These are phyloP conservation scores for Sphaeridia pumilis DNA, from an alignment of 2,888 invertebrate genomes.

Conservation along the genomic window DNA sequence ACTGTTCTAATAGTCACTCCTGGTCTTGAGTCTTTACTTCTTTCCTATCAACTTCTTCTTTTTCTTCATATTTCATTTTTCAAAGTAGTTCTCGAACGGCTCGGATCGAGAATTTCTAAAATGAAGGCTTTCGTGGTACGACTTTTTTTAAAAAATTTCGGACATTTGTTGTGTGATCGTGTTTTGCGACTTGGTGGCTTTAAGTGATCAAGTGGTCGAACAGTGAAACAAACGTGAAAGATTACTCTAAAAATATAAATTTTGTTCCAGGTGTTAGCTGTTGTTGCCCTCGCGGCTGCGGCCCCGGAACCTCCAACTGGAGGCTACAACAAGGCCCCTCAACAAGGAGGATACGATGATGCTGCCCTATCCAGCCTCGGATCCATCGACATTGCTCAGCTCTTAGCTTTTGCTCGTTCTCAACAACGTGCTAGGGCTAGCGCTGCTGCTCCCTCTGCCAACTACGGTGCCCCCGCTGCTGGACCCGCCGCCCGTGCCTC, in stretches of 20 bases:
- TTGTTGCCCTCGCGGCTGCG: constrained; percentile 37
- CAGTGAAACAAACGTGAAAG: too few relatives aligned
- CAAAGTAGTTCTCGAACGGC: constrained; percentile 4
- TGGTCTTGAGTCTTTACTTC: neutral
- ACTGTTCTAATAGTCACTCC: constrained; percentile 14
- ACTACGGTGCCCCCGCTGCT: constrained; percentile 2
- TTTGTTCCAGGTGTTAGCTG: constrained; percentile 38
- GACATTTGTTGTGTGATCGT: too few relatives aligned
- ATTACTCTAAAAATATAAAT: too few relatives aligned
- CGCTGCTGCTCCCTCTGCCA: neutral
- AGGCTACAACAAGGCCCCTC: neutral
- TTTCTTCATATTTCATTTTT: constrained; percentile 7
- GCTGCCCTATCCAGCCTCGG: constrained; percentile 4
- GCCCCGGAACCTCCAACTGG: constrained; percentile 19
- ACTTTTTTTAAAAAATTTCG: constrained; percentile 5
- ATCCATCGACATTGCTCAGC: constrained; percentile 10
- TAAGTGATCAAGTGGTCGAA: too few relatives aligned
- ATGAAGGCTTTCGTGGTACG: constrained; percentile 18
- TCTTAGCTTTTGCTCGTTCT: constrained; percentile 5
- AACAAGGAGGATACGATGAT: neutral
- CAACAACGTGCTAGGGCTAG: neutral
- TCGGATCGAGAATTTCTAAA: constrained; percentile 7
- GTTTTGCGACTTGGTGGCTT: too few relatives aligned
- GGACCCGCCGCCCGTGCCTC: neutral
- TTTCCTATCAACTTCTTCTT: constrained; percentile 10